Evolutionary conservation across 2,888 invertebrate genomes (phyloP), one percentile per base, ranked within the genome.

Genomic region (Amiota communis): DNA sequence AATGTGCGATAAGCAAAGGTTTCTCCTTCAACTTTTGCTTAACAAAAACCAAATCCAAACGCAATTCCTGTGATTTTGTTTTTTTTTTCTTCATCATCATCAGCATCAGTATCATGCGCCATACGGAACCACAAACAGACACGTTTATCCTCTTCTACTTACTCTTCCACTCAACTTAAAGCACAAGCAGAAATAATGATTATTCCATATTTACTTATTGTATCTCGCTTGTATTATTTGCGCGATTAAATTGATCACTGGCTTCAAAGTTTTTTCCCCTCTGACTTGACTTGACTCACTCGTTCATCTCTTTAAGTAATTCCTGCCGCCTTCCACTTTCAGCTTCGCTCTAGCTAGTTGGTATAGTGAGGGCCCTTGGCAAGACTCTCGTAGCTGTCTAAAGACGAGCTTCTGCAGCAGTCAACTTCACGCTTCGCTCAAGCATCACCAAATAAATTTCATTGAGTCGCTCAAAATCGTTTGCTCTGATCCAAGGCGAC

Each of bases 191-290:
- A 36, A 36, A 81, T 80, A 82, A 71, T 80, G 84, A 85, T 85
- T 82, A 87, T 88, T 85, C 82, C 85, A 87, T 87, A 87, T 88
- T 87, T 88, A 88, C 86, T 88, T 87, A 88, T 86, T 86, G 83
- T 82, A 77, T 81, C 80, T 36, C 80, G 80, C 79, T 77, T 76
- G 77, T 88, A 86, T 88, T 87, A 88, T 88, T 87, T 88, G 87
- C 81, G 85, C 86, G 87, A 87, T 88, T 88, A 87, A 87, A 87
- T 86, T 88, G 87, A 87, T 87, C 88, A 83, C 81, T 76, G 78
- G 73, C 75, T 74, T 74, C 68, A 23, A 63, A n/a, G 13, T n/a
- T 12, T 12, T 17, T 13, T 2, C 36, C 36, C 17, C 12, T 15
- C 49, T 48, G 17, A 3, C 48, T 47, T 48, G 17, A 3, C 48